phyloP scores from a whole-genome alignment of 2,888 invertebrate species.

The Pachycephus smyrnensis region DNA sequence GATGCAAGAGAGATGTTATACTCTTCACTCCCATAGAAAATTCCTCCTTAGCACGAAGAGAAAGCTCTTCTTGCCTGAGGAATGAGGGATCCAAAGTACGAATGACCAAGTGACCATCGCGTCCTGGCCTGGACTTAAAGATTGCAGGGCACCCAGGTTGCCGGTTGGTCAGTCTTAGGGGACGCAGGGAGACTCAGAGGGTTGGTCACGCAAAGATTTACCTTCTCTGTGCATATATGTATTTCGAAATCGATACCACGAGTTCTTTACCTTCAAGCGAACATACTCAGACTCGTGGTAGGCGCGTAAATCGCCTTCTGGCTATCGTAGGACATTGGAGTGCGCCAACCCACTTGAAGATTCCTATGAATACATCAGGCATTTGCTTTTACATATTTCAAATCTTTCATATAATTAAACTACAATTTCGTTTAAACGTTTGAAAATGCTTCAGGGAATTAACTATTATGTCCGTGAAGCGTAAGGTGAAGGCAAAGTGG shows the following conservation, averaged over 20 bases:
- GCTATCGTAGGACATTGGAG: background rate
- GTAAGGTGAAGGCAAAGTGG: too few species aligned
- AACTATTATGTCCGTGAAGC: too few species aligned
- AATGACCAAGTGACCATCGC: conserved; percentile 37
- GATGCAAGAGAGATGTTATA: background rate
- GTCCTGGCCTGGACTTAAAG: conserved; percentile 42
- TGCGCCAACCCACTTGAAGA: background rate
- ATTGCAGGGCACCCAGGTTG: conserved; percentile 58
- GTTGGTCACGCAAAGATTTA: conserved; percentile 62
- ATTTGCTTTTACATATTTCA: background rate
- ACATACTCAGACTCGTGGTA: background rate
- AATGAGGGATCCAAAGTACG: background rate
- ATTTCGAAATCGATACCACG: conserved; percentile 50
- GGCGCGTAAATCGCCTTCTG: background rate
- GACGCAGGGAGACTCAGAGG: conserved; percentile 36
- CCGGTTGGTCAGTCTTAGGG: conserved; percentile 56
- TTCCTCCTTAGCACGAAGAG: background rate
- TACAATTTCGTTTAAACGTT: too few species aligned
- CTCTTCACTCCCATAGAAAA: background rate
- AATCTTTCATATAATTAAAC: too few species aligned
- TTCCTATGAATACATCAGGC: background rate
- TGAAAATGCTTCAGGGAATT: too few species aligned
- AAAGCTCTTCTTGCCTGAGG: background rate
- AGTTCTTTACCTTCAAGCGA: conserved; percentile 40
- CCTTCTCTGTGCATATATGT: conserved; percentile 40